Evolutionary conservation across 2,888 invertebrate genomes (phyloP), one percentile per base, ranked within the genome.

Genomic region (Reticulitermes lucifugus): DNA sequence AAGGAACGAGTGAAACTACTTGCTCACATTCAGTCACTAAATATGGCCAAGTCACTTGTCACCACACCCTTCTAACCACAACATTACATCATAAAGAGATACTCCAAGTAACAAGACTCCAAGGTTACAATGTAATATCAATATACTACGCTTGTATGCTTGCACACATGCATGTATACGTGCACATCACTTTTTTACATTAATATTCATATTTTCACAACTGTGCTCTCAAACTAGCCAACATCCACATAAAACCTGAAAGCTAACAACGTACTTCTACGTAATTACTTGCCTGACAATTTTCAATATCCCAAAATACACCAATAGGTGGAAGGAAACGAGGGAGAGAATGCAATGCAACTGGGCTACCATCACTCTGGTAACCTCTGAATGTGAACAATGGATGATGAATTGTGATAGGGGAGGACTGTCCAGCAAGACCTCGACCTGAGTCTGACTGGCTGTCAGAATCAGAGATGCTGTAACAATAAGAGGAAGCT

Each of bases 231-330:
- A 18, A 18, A 55, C 12, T 18, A 14, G 55, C 4, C 55, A 55
- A 18, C 55, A 55, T 55, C 14, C 55, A 55, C 18, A 55, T 5
- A 55, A 55, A 5, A 18, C 46, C 46, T 46, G 12, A 46, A 12
- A 6, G 12, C 2, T 9, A 46, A 46, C 46, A 46, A 46, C 10
- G 6, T 12, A 55, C 18, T 18, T 55, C 18, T 18, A 14, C 1
- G 1, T 14, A 55, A 65, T 29, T 41, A 88, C 89, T 89, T 90
- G 95, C 95, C 91, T 95, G 95, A 90, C 97, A 97, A 90, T 98
- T 98, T 92, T 98, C 97, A 89, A 98, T 97, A 90, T 98, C 98
- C 98, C 98, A 98, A 91, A 97, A 97, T 88, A 97, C 96, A 81
- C 97, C 97, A 89, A 97, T 94, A 2, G 96, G 96, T 55, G 94